These are phyloP conservation scores for Sapajus apella DNA, from an alignment of 2,113 vertebrate species.

Conservation along the genomic window DNA sequence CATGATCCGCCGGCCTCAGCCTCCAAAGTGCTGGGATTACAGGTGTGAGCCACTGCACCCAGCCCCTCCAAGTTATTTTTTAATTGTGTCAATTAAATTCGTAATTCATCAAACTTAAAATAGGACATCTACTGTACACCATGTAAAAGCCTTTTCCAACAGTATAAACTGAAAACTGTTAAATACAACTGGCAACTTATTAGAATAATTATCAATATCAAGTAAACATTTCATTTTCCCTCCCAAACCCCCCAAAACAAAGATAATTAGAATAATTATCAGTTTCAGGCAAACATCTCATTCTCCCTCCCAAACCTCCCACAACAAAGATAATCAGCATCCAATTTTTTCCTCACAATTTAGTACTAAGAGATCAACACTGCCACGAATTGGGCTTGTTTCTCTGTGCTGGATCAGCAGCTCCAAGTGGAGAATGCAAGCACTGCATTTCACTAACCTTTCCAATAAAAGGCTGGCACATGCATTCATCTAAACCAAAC, in stretches of 20 bases:
- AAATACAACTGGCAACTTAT: background rate
- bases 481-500: conserved; percentile 44
- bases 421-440: conserved; percentile 70
- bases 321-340: background rate
- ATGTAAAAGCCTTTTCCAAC: background rate
- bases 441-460: conserved; percentile 64
- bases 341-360: background rate
- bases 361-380: background rate
- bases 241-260: background rate
- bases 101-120: conserved; percentile 19
- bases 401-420: conserved; percentile 74
- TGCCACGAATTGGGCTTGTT: conserved; percentile 42
- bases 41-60: no score
- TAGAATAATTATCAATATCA: background rate
- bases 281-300: conserved; percentile 4
- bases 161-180: conserved; percentile 1
- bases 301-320: background rate
- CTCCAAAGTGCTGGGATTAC: no score
- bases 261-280: background rate
- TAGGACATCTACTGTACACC: background rate
- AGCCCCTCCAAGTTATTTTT: background rate
- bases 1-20: no score
- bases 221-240: conserved; percentile 28
- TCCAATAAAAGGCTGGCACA: conserved; percentile 72
- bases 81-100: background rate